Base-by-base conservation (phyloP, 37 sponge, comb jelly and placozoan species). In the Ephydatia muelleri region DNA sequence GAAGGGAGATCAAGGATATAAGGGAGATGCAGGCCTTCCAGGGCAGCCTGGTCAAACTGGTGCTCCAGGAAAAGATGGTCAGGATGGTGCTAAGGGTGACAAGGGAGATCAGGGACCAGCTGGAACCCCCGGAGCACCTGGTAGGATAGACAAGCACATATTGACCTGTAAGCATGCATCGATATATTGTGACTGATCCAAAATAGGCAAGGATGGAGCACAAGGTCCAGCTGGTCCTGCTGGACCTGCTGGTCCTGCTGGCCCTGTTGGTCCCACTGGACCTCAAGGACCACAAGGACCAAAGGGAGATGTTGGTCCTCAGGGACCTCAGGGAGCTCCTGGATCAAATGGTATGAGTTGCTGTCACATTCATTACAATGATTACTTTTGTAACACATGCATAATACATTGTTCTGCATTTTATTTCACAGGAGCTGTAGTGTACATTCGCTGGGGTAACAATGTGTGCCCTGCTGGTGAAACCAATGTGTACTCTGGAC, bases 11-110 rank as follows among this genome's bases (percentile, higher is more conserved):
- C 34, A 25, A 0, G 91, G 91, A 65, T 31, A 67, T 11, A 71
- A 86, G 67, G 91, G 91, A 72, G 83, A 79, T 34, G 80, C 86
- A 38, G 91, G 91, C 48, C n/a, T 71, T 12, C 73, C 81, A 65
- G 91, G 91, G 8, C 68, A 65, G 19, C 80, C 85, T 39, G 90
- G 90, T 80, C 80, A 82, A 25, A 14, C 65, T 37, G 91, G 57
- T 19, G 57, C 57, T 57, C 57, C 57, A 57, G 57, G 57, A 57
- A 57, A 57, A 21, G 57, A 57, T 57, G 57, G 57, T 16, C 57
- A 57, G 19, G 16, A 57, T 57, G 57, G 57, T 57, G 57, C 57
- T 57, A 57, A 57, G 19, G 57, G 57, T 19, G 57, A 57, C 57
- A 57, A 57, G 19, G 57, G 57, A 57, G 57, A 57, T 4, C 57